These are phyloP conservation scores for Rhyzopertha dominica DNA, from an alignment of 1,140 invertebrate genomes.

Conservation along the genomic window DNA sequence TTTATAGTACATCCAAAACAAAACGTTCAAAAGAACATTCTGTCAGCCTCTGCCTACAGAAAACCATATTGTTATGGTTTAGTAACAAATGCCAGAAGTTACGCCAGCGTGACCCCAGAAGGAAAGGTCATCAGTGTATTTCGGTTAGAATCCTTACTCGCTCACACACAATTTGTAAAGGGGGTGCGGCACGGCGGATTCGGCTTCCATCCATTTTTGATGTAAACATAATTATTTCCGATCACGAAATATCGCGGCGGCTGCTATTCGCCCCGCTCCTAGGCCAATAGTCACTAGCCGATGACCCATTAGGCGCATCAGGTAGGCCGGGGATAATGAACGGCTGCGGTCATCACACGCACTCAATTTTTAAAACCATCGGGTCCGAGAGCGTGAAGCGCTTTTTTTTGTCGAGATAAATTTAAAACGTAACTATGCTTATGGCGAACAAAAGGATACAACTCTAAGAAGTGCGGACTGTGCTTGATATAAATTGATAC, in stretches of 20 bases:
- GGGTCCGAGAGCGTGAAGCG: no score
- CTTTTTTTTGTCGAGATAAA: no score
- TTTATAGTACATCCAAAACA: no score
- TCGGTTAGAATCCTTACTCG: slow-evolving; percentile 3
- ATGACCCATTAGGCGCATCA: slow-evolving; percentile 25
- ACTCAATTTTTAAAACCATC: no score
- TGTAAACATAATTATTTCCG: slow-evolving; percentile 36
- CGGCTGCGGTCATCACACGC: no score
- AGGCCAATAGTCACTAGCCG: slow-evolving; percentile 34
- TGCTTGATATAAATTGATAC: no score
- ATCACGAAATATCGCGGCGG: slow-evolving; percentile 31
- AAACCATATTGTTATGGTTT: not conserved
- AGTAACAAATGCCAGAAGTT: not conserved
- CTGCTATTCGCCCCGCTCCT: slow-evolving; percentile 30
- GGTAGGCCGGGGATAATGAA: slow-evolving; percentile 21
- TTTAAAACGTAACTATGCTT: no score
- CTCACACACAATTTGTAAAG: slow-evolving; percentile 1
- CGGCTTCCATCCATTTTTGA: slow-evolving; percentile 29
- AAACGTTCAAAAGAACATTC: no score
- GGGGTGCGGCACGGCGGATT: not conserved
- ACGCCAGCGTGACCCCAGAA: not conserved
- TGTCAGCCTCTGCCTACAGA: no score
- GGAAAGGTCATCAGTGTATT: no score
- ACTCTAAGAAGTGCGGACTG: no score
- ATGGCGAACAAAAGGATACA: no score